Conservation (phyloP, 2,888 invertebrate genomes). For the Troides helena region DNA sequence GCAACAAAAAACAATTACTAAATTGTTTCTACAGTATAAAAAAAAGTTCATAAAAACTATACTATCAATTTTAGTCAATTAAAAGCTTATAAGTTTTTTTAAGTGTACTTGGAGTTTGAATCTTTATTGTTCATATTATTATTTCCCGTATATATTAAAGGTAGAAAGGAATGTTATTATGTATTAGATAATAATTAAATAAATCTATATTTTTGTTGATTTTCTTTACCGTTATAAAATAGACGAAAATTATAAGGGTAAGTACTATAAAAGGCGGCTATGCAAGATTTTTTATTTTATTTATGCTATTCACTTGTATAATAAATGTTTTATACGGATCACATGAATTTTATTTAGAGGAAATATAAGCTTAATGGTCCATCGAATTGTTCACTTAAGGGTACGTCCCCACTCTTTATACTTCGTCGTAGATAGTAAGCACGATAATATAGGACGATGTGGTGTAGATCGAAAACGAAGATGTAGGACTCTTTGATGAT, state of each 20-base stretch:
- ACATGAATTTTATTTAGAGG: conserved; percentile 4
- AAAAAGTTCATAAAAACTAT: no score
- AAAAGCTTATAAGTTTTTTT: no score
- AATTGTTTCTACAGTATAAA: no score
- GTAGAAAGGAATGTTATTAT: no score
- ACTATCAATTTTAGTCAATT: no score
- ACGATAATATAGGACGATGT: not conserved
- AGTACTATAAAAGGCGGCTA: not conserved
- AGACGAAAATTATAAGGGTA: not conserved
- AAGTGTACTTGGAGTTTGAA: no score
- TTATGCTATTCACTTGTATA: conserved; percentile 1
- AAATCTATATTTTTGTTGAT: not conserved
- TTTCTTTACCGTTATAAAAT: not conserved
- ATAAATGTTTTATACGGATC: conserved; percentile 9
- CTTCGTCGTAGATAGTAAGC: not conserved
- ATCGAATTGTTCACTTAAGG: not conserved
- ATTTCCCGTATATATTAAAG: no score
- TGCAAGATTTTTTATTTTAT: not conserved
- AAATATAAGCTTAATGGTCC: conserved; percentile 4
- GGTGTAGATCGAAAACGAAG: not conserved
- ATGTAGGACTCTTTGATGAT: not conserved
- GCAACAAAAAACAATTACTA: no score
- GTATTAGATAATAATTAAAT: no score
- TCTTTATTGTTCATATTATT: no score
- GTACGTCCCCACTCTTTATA: not conserved